phyloP scores from a whole-genome alignment of 2,888 invertebrate species.

The Rutpela maculata region DNA sequence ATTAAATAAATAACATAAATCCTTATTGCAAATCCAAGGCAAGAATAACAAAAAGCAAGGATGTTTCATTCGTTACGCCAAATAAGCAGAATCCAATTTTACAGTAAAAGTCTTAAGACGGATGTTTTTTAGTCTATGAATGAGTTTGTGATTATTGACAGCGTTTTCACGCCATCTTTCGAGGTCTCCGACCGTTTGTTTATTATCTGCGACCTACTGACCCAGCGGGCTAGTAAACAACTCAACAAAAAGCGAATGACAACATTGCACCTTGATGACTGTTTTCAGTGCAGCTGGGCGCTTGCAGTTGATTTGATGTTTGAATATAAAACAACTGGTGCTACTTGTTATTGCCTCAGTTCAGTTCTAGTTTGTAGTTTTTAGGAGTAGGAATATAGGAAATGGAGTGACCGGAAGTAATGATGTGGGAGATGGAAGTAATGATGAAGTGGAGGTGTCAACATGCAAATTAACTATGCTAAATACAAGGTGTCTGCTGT shows the following conservation, averaged over 20 bases:
- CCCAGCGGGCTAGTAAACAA: slow-evolving; percentile 40
- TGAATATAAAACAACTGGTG: slow-evolving; percentile 3
- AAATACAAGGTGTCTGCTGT: too few species aligned
- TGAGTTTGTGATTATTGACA: slow-evolving; percentile 16
- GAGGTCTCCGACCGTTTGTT: slow-evolving; percentile 33
- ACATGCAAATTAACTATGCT: too few species aligned
- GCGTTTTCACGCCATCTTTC: neutral
- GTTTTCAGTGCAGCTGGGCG: slow-evolving; percentile 41
- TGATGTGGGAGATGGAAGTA: too few species aligned
- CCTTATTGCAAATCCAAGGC: slow-evolving; percentile 1
- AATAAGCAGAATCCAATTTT: slow-evolving; percentile 16
- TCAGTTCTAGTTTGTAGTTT: too few species aligned
- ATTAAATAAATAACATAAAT: slow-evolving; percentile 1
- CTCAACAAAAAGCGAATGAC: slow-evolving; percentile 46
- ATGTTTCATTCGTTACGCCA: slow-evolving; percentile 9
- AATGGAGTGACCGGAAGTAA: too few species aligned
- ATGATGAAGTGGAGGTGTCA: too few species aligned
- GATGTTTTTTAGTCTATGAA: slow-evolving; percentile 2
- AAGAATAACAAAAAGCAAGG: neutral
- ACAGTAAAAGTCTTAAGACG: neutral
- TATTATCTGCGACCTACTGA: slow-evolving; percentile 45
- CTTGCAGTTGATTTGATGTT: neutral
- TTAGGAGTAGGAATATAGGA: too few species aligned
- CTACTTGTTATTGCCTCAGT: neutral
- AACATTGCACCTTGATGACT: slow-evolving; percentile 48